Percentiles rank a stretch among this genome's conserved stretches.
These are phyloP conservation scores for Turnix velox DNA, from an alignment of 2,113 vertebrate genomes.

Conservation along the genomic window DNA sequence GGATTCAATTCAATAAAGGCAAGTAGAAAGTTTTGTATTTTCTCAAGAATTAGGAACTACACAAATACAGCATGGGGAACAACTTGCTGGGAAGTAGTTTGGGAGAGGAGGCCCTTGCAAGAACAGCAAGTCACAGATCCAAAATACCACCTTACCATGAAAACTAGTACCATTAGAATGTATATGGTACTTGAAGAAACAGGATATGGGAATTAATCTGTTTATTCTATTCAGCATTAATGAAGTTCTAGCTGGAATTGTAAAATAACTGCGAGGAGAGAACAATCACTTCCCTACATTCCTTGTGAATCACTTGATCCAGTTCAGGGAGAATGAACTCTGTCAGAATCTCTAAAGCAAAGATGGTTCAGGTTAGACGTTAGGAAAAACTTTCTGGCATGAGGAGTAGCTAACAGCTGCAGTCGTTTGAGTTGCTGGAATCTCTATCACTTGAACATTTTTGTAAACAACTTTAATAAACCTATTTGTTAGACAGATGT, in stretches of 20 bases:
- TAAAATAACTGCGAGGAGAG: not conserved
- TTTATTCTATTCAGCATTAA: not conserved
- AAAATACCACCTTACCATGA: not conserved
- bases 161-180: not conserved
- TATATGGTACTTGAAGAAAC: not conserved
- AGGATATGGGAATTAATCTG: not conserved
- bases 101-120: not conserved
- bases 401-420: not conserved
- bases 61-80: not conserved
- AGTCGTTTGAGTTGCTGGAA: not conserved
- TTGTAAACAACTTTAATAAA: not conserved
- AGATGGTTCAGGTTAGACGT: not conserved
- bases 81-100: not conserved
- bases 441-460: not conserved
- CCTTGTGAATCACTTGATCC: not conserved
- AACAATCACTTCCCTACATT: not conserved
- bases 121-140: not conserved
- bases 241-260: not conserved
- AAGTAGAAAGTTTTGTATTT: not conserved
- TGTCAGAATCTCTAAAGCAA: not conserved
- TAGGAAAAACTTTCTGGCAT: not conserved
- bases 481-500: not conserved
- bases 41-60: not conserved
- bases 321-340: not conserved
- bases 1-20: slow-evolving; percentile 2